Evolutionary conservation across 2,888 invertebrate species (phyloP).

Genomic region (Scaptomyza caliginosa): DNA sequence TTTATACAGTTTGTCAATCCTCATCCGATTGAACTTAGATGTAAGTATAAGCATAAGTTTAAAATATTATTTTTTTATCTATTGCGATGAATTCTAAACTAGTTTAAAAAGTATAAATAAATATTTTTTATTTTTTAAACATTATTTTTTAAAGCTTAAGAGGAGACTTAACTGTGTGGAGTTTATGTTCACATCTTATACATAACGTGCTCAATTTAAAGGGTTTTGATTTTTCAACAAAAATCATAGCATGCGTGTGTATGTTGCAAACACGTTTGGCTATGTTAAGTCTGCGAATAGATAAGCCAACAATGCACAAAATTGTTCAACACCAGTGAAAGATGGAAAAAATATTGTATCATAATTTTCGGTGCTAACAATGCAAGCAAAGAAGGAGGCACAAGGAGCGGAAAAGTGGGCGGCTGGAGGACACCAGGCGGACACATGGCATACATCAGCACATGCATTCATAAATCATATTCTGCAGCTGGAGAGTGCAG

Average conservation of each 20-base stretch:
- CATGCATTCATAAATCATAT: constrained; percentile 79
- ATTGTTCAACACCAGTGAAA: constrained; percentile 36
- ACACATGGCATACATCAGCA: constrained; percentile 77
- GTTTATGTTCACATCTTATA: constrained; percentile 44
- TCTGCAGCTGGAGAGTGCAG: constrained; percentile 74
- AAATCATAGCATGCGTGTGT: constrained; percentile 32
- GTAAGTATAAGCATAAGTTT: no score
- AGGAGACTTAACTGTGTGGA: constrained; percentile 25
- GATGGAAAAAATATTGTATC: constrained; percentile 69
- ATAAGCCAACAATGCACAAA: constrained; percentile 64
- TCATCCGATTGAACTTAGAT: no score
- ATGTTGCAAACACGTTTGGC: constrained; percentile 58
- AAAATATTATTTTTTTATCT: no score
- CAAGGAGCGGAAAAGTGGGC: background rate
- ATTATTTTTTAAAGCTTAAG: constrained; percentile 2
- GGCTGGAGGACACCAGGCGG: constrained; percentile 34
- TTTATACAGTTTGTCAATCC: background rate
- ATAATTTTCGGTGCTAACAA: constrained; percentile 76
- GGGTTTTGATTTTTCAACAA: constrained; percentile 60
- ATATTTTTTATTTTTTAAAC: background rate
- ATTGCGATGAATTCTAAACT: no score
- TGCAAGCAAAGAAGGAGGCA: constrained; percentile 32
- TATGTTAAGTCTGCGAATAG: constrained; percentile 71
- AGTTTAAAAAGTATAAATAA: no score
- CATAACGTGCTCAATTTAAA: constrained; percentile 73